phyloP scores from a whole-genome alignment of 64 coral and sea anemone species.

The Stichodactyla helianthus region DNA sequence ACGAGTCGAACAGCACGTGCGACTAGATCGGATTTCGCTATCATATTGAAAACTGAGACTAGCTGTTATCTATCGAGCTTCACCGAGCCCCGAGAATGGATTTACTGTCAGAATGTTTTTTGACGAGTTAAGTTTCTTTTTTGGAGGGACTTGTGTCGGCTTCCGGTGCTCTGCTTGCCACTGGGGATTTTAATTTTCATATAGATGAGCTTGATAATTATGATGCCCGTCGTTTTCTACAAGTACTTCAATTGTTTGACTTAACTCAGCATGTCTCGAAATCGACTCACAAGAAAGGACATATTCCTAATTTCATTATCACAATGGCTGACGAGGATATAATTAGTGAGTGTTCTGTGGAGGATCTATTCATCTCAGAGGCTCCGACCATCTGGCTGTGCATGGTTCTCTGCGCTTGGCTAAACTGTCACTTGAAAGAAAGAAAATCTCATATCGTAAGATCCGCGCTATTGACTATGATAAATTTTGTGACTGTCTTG shows the following conservation, averaged over 20 bases:
- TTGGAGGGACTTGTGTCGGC: constrained; percentile 26
- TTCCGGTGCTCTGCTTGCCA: constrained; percentile 24
- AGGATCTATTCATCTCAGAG: constrained; percentile 27
- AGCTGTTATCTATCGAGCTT: constrained; percentile 34
- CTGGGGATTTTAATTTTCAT: constrained; percentile 34
- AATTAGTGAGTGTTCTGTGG: constrained; percentile 13
- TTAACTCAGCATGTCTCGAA: constrained; percentile 50
- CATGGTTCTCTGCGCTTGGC: constrained; percentile 25
- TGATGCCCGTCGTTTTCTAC: constrained; percentile 40
- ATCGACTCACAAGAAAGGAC: not conserved
- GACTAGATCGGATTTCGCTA: too few species aligned
- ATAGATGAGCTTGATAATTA: constrained; percentile 22
- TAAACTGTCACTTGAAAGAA: constrained; percentile 2
- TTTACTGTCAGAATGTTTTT: constrained; percentile 52
- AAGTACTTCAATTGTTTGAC: constrained; percentile 48
- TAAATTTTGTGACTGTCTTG: constrained; percentile 22
- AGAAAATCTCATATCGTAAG: constrained; percentile 25
- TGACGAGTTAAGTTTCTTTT: constrained; percentile 40
- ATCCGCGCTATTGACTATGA: constrained; percentile 21
- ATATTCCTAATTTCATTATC: not conserved
- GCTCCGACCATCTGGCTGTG: constrained; percentile 13
- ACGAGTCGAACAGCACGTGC: too few species aligned
- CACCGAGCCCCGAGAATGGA: constrained; percentile 34
- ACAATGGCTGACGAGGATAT: constrained; percentile 23
- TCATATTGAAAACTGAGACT: too few species aligned